Base-by-base conservation (phyloP, 2,888 invertebrate species). In the Ischnura elegans region DNA sequence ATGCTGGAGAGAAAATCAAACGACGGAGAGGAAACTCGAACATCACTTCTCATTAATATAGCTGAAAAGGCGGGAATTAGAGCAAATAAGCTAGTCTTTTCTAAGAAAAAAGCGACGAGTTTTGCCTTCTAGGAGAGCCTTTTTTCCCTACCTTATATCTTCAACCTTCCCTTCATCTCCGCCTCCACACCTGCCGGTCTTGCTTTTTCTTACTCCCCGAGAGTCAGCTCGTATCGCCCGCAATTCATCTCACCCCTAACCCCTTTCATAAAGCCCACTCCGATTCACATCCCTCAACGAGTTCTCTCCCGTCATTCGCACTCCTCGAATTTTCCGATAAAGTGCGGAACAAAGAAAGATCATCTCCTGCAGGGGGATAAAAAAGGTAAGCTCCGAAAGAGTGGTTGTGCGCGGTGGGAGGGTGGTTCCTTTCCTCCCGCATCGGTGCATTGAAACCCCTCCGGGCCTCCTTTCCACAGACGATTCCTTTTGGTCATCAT, bases 241-340 rank as follows among this genome's bases (percentile, higher is more conserved):
- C 4, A 29, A 36, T 13, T 36, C 76, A 21, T 76, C 8, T 8
- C 61, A 21, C 25, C 21, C 0, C 61, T n/a, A n/a, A n/a, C n/a
- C n/a, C n/a, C n/a, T n/a, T n/a, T n/a, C n/a, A n/a, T n/a, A n/a
- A n/a, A n/a, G n/a, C 61, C 19, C 61, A 13, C n/a, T 6, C 25
- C 25, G 2, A 61, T 61, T 21, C 21, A 13, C 55, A 55, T 6
- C 61, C 25, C 25, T 6, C 8, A 13, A 21, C 61, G 25, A 25
- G 1, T 21, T 61, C 25, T 61, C 61, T 61, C 61, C 42, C 61
- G 90, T 90, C 90, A 90, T 43, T 25, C 61, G 90, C 90, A 90
- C 61, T 25, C 90, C 43, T 42, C 61, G 61, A 55, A 90, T 61
- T 61, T 90, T 90, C 43, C 90, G 90, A 61, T 90, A 90, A 86